Evolutionary conservation across 92 coral and sea anemone species (phyloP).

Genomic region (Epizoanthus scotinus): DNA sequence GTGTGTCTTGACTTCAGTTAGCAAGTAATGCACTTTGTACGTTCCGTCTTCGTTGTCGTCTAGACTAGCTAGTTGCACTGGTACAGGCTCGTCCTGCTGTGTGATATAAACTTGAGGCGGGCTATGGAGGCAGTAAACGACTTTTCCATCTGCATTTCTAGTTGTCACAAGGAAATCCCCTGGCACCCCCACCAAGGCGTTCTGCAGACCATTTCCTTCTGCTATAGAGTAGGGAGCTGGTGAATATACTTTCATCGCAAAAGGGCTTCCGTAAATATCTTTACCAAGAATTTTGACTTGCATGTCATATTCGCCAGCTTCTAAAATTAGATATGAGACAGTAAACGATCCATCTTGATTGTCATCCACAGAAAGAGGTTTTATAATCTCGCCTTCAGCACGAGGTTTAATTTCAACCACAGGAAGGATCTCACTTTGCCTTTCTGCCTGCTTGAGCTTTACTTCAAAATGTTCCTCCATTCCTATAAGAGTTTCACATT

Average conservation of each 20-base stretch:
- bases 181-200: conserved; percentile 21
- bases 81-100: neutral
- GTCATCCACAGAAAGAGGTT: conserved; percentile 32
- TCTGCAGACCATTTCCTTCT: conserved; percentile 16
- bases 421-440: conserved; percentile 20
- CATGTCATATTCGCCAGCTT: conserved; percentile 20
- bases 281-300: conserved; percentile 29
- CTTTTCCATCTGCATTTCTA: neutral
- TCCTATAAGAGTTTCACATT: conserved; percentile 14
- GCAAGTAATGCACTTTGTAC: conserved; percentile 1
- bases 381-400: neutral
- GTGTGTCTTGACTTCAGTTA: conserved; percentile 11
- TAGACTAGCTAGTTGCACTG: conserved; percentile 7
- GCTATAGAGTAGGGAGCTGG: conserved; percentile 26
- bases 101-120: conserved; percentile 13
- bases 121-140: conserved; percentile 11
- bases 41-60: conserved; percentile 32
- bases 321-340: conserved; percentile 17
- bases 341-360: conserved; percentile 33
- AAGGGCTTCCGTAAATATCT: conserved; percentile 28
- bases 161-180: conserved; percentile 12
- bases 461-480: conserved; percentile 26
- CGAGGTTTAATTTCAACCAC: conserved; percentile 3
- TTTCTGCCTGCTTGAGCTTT: conserved; percentile 7
- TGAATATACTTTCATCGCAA: neutral